phyloP scores from a whole-genome alignment of 2,888 invertebrate species.

The Drosophila rellima region DNA sequence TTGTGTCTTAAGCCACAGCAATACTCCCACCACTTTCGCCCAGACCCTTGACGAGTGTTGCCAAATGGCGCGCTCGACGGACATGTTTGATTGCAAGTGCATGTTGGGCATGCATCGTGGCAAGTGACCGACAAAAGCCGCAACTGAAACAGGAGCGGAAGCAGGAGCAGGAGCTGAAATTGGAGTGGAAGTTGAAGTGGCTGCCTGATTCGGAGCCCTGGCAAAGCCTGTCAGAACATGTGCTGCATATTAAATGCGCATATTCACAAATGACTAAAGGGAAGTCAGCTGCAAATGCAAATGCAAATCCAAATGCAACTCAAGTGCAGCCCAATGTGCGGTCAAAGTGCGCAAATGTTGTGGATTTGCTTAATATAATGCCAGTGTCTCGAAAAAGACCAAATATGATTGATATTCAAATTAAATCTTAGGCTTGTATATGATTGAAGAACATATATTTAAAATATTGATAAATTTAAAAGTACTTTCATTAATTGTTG shows the following conservation, averaged over 20 bases:
- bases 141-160: no score
- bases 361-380: conserved; percentile 35
- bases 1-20: conserved; percentile 30
- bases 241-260: conserved; percentile 65
- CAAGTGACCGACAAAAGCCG: conserved; percentile 47
- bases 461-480: no score
- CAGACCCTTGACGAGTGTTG: conserved; percentile 28
- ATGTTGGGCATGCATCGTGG: conserved; percentile 69
- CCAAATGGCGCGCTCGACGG: conserved; percentile 59
- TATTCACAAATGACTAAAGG: conserved; percentile 38
- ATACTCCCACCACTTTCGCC: not conserved
- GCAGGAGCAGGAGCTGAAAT: not conserved
- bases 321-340: conserved; percentile 47
- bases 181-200: conserved; percentile 8
- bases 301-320: conserved; percentile 20
- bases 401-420: conserved; percentile 13
- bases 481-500: no score
- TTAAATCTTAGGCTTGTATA: not conserved
- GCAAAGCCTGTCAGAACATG: conserved; percentile 65
- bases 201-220: conserved; percentile 14
- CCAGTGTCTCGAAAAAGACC: conserved; percentile 10
- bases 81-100: conserved; percentile 75
- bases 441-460: not conserved
- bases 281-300: conserved; percentile 22
- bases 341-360: conserved; percentile 41